Percentiles rank a stretch among this genome's conserved stretches.
Evolutionary conservation across 23 tunicate genomes (phyloP).

Genomic region (Phallusia fumigata): DNA sequence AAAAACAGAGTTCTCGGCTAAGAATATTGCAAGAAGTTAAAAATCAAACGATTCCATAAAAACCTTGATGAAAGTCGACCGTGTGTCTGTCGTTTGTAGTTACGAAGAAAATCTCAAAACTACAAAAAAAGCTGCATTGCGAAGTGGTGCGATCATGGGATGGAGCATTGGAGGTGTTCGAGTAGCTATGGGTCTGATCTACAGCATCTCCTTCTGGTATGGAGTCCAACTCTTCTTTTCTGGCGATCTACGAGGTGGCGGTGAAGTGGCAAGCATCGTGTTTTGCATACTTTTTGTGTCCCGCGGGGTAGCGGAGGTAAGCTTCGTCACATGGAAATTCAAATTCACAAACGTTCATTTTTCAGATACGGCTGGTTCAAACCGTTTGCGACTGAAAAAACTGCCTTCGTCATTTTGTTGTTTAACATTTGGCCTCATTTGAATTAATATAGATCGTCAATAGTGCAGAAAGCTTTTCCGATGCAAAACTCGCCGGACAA

Average conservation of each 20-base stretch:
- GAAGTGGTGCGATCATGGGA: slow-evolving; percentile 1
- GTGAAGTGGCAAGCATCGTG: background rate
- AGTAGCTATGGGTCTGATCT: background rate
- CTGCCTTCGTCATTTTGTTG: too few relatives aligned
- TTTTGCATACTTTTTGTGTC: background rate
- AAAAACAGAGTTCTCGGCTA: too few relatives aligned
- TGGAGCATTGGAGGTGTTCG: background rate
- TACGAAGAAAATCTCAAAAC: background rate
- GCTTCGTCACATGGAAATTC: too few relatives aligned
- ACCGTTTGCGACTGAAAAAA: too few relatives aligned
- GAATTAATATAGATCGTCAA: slow-evolving; percentile 6
- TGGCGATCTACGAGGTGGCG: background rate
- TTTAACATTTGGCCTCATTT: too few relatives aligned
- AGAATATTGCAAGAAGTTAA: too few relatives aligned
- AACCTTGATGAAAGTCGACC: too few relatives aligned
- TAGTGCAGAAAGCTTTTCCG: background rate
- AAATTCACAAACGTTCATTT: too few relatives aligned
- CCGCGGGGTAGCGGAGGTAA: background rate
- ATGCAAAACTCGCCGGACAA: background rate
- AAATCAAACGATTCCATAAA: too few relatives aligned
- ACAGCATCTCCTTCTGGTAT: slow-evolving; percentile 14
- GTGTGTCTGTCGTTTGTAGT: background rate
- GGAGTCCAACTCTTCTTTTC: background rate
- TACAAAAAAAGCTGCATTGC: background rate
- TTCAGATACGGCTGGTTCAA: too few relatives aligned